A percentile compares a stretch with the other conserved stretches of the same genome.
phyloP scores from a whole-genome alignment of 2,113 vertebrate species.

The Eolophus roseicapilla region DNA sequence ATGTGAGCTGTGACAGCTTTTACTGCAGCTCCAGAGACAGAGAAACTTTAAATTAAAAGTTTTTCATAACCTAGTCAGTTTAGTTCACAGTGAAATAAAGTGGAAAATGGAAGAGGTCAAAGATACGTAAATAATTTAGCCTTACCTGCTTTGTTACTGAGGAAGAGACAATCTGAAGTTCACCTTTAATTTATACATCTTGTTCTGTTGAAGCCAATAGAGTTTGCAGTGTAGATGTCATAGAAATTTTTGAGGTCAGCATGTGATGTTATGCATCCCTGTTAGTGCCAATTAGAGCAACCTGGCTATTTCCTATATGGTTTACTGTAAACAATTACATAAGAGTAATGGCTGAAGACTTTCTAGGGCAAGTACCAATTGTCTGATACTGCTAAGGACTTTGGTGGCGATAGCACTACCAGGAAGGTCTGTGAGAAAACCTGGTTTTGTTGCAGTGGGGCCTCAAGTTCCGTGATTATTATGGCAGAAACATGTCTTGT shows the following conservation, averaged over 20 bases:
- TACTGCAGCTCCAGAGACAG: not conserved
- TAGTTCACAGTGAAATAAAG: not conserved
- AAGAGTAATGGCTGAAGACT: constrained; percentile 1
- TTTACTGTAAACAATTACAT: constrained; percentile 33
- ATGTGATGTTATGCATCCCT: not conserved
- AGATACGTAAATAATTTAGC: not conserved
- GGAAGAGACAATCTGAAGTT: not conserved
- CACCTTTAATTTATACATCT: not conserved
- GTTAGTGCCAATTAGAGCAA: constrained; percentile 32
- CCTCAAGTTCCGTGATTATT: not conserved
- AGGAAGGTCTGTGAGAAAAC: not conserved
- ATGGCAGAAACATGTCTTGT: not conserved
- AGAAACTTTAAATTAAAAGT: not conserved
- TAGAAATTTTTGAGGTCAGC: constrained; percentile 22
- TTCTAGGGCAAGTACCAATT: not conserved
- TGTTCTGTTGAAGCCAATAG: not conserved
- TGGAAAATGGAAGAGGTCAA: not conserved
- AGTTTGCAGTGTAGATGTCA: not conserved
- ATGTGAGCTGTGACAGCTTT: not conserved
- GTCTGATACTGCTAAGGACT: not conserved
- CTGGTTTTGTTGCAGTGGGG: not conserved
- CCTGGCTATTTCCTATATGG: not conserved
- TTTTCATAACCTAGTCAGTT: not conserved
- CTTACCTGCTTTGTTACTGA: not conserved
- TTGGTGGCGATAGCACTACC: not conserved